Evolutionary conservation across 2,797 vertebrate genomes (phyloP).

Genomic region (Aldrovandia affinis): DNA sequence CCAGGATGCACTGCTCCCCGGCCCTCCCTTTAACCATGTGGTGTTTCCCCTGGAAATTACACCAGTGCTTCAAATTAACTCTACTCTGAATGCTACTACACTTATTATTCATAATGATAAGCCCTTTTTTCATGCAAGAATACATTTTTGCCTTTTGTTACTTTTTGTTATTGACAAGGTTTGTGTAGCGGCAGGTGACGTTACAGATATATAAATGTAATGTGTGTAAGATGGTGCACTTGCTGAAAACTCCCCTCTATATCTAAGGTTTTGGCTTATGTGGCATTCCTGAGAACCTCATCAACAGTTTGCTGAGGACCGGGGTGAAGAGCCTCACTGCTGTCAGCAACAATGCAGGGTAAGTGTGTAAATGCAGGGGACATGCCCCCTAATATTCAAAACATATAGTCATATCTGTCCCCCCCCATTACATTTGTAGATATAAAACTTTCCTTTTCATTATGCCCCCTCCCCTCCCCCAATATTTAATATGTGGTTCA

Average conservation of each 20-base stretch:
- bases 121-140: not conserved
- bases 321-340: conserved; percentile 89
- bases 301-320: conserved; percentile 88
- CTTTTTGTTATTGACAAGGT: not conserved
- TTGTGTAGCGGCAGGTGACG: not conserved
- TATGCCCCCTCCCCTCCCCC: no score
- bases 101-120: not conserved
- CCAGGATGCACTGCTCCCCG: not conserved
- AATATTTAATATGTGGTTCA: no score
- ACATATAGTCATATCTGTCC: no score
- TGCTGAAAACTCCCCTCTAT: not conserved
- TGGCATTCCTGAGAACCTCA: conserved; percentile 97
- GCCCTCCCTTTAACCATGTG: not conserved
- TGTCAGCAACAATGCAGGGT: conserved; percentile 98
- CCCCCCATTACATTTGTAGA: no score
- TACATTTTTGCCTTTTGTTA: not conserved
- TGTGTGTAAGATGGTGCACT: not conserved
- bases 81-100: no score
- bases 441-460: no score
- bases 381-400: no score
- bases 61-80: not conserved
- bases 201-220: not conserved
- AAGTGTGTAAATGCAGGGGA: conserved; percentile 51
- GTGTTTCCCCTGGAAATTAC: not conserved
- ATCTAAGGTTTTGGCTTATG: conserved; percentile 91